Evolutionary conservation across 1,140 invertebrate species (phyloP), one percentile per base, ranked within the genome.

Genomic region (Drosophila subpulchrella): DNA sequence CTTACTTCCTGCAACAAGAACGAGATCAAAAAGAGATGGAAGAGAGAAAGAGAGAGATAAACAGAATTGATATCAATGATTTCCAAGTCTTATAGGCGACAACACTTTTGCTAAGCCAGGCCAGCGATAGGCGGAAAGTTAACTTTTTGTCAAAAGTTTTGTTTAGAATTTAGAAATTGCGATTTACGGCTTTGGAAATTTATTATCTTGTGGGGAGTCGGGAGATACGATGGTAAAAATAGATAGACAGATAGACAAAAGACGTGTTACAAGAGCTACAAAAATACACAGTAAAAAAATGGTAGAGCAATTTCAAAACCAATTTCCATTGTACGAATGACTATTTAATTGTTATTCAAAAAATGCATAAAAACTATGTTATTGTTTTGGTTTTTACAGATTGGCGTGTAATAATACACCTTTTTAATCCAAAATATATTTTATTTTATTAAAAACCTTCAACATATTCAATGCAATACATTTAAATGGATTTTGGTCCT

Each of bases 1-100:
- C 85, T 90, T 90, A 90, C 85, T 90, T 90, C 85, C 85, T 90
- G 85, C 73, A 89, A 90, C 65, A 86, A 81, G 68, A 85, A 85
- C 79, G 73, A 85, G 62, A 85, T 71, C 68, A 71, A 76, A 48
- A 62, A 83, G 53, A 71, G 42, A 78, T 67, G 65, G 75, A 73
- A 44, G 76, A 66, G 61, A 80, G 80, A 89, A 75, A 78, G 70
- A 86, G 68, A 81, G 78, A 81, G 77, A 80, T 78, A 81, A 72
- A 82, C 75, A 86, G 62, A 88, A 63, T 78, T 72, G 81, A 72
- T 85, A 85, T 80, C 58, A 90, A 74, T 78, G 60, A 75, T 70
- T 80, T 86, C 82, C 78, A 81, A 76, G 73, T 81, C 65, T 78
- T 75, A 75, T 47, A 75, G 58, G 73, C 81, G 80, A 89, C 83